Evolutionary conservation across 2,888 invertebrate genomes (phyloP), one percentile per base, ranked within the genome.

Genomic region (Arrhopalites spinosus): DNA sequence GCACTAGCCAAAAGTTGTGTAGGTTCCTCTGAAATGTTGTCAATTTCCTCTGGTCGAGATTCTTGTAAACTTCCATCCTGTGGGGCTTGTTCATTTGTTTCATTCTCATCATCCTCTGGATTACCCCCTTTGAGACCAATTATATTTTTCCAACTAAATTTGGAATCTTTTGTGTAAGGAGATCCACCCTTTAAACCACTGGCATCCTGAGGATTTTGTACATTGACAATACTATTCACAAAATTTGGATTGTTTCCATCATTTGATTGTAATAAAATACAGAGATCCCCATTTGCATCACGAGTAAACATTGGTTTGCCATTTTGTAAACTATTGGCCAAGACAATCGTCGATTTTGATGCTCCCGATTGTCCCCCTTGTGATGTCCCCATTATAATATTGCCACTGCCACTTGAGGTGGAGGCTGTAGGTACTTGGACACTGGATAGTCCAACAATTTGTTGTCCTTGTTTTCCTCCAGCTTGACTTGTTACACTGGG

Each of bases 311-410:
- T 63, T 27, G 71, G 72, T 59, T 75, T 75, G 3, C 75, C 75
- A 70, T 75, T 75, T 23, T 75, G 75, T 20, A 74, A 30, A 45
- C 61, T 74, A 27, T 75, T 75, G 0, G 74, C 59, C 20, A 75
- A 30, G 15, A 75, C 64, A 50, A 75, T 88, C 1, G 90, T 88
- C 3, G 23, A 25, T 27, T 59, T 59, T 17, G 20, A n/a, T 0
- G 90, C 91, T 0, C 92, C 91, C 53, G 15, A 93, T 92, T 50
- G 93, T 92, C 69, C 93, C 91, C 70, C 92, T 91, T n/a, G n/a
- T 88, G 78, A 87, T 87, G 23, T 50, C 7, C 59, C 59, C n/a
- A 72, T 63, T 15, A 67, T 43, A 13, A 76, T 43, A 61, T 73
- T 72, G 45, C 67, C 76, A 29, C 45, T 43, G 7, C 43, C 20